phyloP scores from a whole-genome alignment of 64 coral and sea anemone species.

The Montipora sp. region DNA sequence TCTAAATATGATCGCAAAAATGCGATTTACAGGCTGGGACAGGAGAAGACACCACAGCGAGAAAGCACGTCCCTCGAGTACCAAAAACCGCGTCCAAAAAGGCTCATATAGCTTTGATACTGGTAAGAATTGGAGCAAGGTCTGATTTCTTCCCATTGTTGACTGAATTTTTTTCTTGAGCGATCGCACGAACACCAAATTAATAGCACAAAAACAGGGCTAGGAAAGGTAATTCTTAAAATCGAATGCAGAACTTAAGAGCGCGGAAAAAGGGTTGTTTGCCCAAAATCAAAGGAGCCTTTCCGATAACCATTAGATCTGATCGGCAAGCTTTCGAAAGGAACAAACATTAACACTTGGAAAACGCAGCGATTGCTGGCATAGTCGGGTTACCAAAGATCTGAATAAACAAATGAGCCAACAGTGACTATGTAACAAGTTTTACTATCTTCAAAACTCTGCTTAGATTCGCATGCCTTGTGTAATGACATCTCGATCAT shows the following conservation, averaged over 20 bases:
- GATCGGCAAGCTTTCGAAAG: not conserved
- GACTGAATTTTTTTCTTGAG: not conserved
- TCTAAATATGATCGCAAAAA: constrained; percentile 9
- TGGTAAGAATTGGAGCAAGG: not conserved
- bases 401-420: not conserved
- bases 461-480: not conserved
- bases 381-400: constrained; percentile 40
- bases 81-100: not conserved
- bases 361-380: not conserved
- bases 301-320: not conserved
- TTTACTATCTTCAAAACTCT: too few species aligned
- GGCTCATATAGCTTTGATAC: not conserved
- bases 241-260: not conserved
- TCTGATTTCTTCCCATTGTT: not conserved
- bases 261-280: not conserved
- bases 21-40: not conserved
- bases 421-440: too few species aligned
- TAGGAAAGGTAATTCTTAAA: not conserved
- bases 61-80: not conserved
- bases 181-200: not conserved
- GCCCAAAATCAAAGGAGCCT: not conserved
- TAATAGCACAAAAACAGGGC: not conserved
- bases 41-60: not conserved
- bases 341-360: not conserved
- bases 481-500: too few species aligned